Percentiles rank a stretch among this genome's conserved stretches.
These are phyloP conservation scores for Trachymyrmex cornetzi DNA, from an alignment of 1,140 invertebrate species.

Conservation along the genomic window DNA sequence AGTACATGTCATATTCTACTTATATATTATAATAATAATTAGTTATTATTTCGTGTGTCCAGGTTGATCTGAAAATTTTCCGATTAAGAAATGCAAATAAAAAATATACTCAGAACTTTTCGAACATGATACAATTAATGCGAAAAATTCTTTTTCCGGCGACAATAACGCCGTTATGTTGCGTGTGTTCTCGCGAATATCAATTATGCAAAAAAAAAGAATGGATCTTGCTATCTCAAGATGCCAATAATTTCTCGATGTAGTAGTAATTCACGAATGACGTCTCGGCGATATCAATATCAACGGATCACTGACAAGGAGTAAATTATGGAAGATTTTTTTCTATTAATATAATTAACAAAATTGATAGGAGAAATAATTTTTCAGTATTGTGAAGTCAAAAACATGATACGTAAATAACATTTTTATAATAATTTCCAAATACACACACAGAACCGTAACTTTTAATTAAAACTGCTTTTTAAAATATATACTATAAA, in stretches of 20 bases:
- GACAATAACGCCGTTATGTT: not conserved
- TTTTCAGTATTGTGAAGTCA: not conserved
- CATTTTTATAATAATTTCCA: not conserved
- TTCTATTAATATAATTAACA: not conserved
- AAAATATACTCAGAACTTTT: not conserved
- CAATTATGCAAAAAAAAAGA: slow-evolving; percentile 7
- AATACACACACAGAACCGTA: too few species aligned
- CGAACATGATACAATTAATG: not conserved
- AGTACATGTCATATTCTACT: not conserved
- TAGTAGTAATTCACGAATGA: not conserved
- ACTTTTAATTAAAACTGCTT: not conserved
- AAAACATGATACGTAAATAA: not conserved
- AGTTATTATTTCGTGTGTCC: not conserved
- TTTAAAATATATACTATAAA: not conserved
- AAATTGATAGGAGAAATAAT: not conserved
- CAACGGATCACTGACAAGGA: slow-evolving; percentile 29
- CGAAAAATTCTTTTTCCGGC: not conserved
- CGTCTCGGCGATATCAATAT: slow-evolving; percentile 15
- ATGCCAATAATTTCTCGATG: slow-evolving; percentile 5
- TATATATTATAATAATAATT: slow-evolving; percentile 36
- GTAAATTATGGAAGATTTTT: not conserved
- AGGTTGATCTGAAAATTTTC: not conserved
- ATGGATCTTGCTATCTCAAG: not conserved
- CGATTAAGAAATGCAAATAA: not conserved
- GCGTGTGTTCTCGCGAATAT: slow-evolving; percentile 48